These are phyloP conservation scores for Emydoidea blandingii DNA, from an alignment of 2,797 vertebrate species.

Conservation along the genomic window DNA sequence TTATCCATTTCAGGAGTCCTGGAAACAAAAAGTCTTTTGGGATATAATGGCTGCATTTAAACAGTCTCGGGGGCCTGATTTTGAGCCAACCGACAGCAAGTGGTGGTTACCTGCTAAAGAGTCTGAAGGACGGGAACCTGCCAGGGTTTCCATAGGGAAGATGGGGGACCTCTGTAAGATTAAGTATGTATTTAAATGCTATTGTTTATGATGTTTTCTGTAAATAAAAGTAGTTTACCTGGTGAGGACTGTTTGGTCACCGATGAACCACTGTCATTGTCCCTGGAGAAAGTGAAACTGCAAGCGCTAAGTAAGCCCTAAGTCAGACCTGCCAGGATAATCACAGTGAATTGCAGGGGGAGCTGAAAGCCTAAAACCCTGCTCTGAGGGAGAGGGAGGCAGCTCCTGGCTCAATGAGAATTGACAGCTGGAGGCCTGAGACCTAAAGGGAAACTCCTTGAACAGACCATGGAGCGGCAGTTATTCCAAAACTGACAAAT, in stretches of 20 bases:
- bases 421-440: neutral
- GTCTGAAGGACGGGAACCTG: neutral
- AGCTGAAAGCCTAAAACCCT: neutral
- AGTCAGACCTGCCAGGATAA: no score
- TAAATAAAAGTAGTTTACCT: no score
- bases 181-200: neutral
- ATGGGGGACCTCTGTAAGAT: neutral
- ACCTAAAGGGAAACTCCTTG: neutral
- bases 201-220: no score
- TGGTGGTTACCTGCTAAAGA: neutral
- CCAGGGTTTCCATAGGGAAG: neutral
- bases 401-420: neutral
- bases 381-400: neutral
- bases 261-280: neutral
- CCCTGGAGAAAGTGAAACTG: no score
- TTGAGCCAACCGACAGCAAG: neutral
- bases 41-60: neutral
- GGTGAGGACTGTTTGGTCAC: no score
- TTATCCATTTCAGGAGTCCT: neutral
- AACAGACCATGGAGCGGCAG: neutral
- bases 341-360: neutral
- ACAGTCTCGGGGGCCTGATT: accelerated
- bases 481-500: neutral
- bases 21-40: neutral
- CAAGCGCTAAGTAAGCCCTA: no score